Base-by-base conservation (phyloP, 2,113 vertebrate genomes). In the Hydropotes inermis region DNA sequence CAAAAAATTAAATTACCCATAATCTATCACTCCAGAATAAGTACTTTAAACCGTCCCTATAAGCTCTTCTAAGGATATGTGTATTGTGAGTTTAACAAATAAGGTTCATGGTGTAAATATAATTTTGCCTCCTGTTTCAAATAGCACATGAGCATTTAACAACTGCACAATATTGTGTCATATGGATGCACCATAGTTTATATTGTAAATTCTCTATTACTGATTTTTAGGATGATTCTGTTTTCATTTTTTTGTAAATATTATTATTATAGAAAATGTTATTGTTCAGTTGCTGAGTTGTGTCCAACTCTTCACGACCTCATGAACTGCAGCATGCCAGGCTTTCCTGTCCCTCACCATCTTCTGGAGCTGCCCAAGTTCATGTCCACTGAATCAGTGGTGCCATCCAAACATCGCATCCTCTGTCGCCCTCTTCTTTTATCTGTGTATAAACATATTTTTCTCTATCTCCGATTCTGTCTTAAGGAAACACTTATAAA, bases 211-310 rank as follows among this genome's bases (percentile, higher is more conserved):
- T 89, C 30, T 28, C 33, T 79, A 4, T 83, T 74, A 50, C 12
- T 54, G 17, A 86, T 25, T 87, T 86, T 61, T 55, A 67, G n/a
- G 21, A 84, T 96, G 28, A 27, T 16, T 86, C 17, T 57, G 5
- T 86, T 96, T 96, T 89, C 6, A 54, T 58, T 79, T 96, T 89
- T 96, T 89, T 91, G 36, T 89, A 89, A 94, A 74, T 89, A 4
- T 82, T 60, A 57, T 50, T 50, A 19, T 85, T 70, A 70, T 13
- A 39, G 67, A 70, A 76, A 43, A 13, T 43, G 12, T 27, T 76
- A 76, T 43, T 76, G 70, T 76, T 43, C 70, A 43, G 39, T 76
- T 1, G 3, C 36, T 43, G 23, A 43, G 11, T 14, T 27, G 23
- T 25, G 3, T 76, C 36, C 5, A 0, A 14, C 70, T 39, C 67